A percentile compares a stretch with the other conserved stretches of the same genome.
These are phyloP conservation scores for Smutsia gigantea DNA, from an alignment of 2,797 vertebrate species.

Conservation along the genomic window DNA sequence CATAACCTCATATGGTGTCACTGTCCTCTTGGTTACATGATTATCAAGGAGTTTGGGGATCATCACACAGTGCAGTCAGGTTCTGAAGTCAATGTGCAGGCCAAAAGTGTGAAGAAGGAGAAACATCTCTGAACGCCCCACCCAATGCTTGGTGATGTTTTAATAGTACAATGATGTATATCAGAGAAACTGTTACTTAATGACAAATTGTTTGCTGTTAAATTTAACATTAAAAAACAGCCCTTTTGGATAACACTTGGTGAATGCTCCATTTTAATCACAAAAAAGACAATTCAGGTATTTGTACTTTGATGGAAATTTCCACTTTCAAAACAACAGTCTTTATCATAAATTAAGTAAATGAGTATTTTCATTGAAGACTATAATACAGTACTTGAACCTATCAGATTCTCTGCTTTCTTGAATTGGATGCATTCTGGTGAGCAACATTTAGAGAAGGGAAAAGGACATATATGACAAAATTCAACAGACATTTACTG, in stretches of 20 bases:
- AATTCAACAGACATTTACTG: neutral
- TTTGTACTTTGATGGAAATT: constrained; percentile 17
- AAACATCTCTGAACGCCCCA: neutral
- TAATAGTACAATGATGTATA: neutral
- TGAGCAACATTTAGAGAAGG: neutral
- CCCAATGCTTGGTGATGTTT: neutral
- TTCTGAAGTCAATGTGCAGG: neutral
- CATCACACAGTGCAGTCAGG: neutral
- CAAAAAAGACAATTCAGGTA: neutral
- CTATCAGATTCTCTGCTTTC: neutral
- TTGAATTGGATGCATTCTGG: neutral
- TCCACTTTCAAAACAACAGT: constrained; percentile 24
- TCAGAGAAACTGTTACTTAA: constrained; percentile 10
- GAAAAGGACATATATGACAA: neutral
- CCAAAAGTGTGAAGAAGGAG: neutral
- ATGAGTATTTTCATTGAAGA: constrained; percentile 1
- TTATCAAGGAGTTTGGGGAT: neutral
- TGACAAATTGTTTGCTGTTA: neutral
- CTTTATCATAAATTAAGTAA: constrained; percentile 1
- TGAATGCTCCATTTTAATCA: constrained; percentile 26
- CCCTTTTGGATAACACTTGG: neutral
- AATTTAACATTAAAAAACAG: neutral
- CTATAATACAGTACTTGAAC: neutral
- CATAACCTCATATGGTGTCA: neutral
- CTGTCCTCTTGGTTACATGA: neutral